Base-by-base conservation (phyloP, 2,888 invertebrate genomes). In the Camptogramma bilineatum region DNA sequence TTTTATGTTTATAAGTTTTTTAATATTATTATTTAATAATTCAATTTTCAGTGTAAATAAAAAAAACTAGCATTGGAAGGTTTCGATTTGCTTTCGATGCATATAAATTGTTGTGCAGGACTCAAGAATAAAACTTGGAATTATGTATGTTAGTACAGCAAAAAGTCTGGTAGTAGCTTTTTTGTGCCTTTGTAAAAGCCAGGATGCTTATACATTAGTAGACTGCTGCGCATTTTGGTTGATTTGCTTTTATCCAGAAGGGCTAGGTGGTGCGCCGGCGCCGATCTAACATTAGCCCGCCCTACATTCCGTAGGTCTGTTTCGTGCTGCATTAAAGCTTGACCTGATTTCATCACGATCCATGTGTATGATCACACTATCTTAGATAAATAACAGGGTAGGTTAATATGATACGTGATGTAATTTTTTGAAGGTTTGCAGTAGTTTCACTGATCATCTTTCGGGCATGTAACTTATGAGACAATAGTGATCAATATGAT, bases 281-380 rank as follows among this genome's bases (percentile, higher is more conserved):
- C 78, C 73, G 82, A 72, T 84, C 91, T 89, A 91, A 89, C 86
- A 87, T 91, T 91, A 91, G 89, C 85, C 77, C 82, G 87, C 79
- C 87, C 87, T 85, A 88, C 86, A 90, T 90, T 84, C 88, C 85
- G 81, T 74, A 88, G 84, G 85, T 83, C 34, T 39, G 34, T 39
- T 39, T 86, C 81, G 82, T 76, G 76, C 71, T 76, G 79, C 81
- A 82, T 83, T 81, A 82, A 84, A 74, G 79, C 74, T 83, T 88
- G 90, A 89, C 90, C 90, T 74, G 81, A 87, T 91, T 91, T 87
- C 86, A 79, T 77, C 82, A 87, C 72, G 72, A 74, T 76, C 73
- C 76, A 74, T 72, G 76, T 70, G 61, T 71, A 70, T 73, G 76
- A 81, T 77, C 68, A 69, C 68, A 73, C 67, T 57, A 72, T 64